phyloP scores from a whole-genome alignment of 2,113 vertebrate species.

The Melierax canorus region DNA sequence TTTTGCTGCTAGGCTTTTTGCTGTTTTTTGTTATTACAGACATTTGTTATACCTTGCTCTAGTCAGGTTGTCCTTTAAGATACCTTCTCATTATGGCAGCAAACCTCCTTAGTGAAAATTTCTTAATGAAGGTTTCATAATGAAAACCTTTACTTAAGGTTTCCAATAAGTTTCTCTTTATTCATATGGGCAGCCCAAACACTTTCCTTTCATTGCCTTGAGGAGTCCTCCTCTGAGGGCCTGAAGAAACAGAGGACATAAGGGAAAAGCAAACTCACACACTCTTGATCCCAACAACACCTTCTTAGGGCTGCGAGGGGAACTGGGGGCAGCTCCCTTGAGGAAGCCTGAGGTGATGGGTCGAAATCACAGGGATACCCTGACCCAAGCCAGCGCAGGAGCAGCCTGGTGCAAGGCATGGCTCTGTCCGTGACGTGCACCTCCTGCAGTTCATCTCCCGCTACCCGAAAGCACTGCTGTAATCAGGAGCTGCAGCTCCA shows the following conservation, averaged over 20 bases:
- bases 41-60: background rate
- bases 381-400: fast-evolving
- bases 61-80: background rate
- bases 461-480: fast-evolving
- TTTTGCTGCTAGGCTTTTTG: background rate
- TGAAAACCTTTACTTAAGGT: background rate
- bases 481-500: background rate
- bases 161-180: background rate
- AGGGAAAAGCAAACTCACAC: background rate
- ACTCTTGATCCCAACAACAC: fast-evolving
- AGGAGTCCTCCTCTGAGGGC: background rate
- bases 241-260: fast-evolving
- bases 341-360: too few relatives aligned
- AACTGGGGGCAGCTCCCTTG: fast-evolving
- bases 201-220: background rate
- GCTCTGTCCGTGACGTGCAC: background rate
- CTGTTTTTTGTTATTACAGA: background rate
- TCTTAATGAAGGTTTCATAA: background rate
- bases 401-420: fast-evolving
- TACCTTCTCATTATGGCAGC: background rate
- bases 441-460: background rate
- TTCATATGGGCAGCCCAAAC: background rate
- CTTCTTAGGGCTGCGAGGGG: background rate
- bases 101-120: background rate
- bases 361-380: background rate